A percentile compares a stretch with the other conserved stretches of the same genome.
Conservation (phyloP, 2,113 vertebrate genomes). For the Aramus guarauna region DNA sequence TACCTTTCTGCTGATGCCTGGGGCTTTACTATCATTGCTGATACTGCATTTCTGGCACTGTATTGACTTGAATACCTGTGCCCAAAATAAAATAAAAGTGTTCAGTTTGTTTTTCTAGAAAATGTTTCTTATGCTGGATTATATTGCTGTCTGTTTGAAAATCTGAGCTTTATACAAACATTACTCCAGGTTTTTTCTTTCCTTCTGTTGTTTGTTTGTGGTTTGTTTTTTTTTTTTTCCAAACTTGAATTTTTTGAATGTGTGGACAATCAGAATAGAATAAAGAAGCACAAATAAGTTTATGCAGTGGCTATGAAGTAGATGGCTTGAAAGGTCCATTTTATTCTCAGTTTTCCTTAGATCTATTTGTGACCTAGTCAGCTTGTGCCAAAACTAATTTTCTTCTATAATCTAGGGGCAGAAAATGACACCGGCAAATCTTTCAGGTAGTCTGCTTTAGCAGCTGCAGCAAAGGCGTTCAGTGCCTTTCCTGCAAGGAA, state of each 20-base stretch:
- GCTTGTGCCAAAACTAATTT: background rate
- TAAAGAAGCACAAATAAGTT: background rate
- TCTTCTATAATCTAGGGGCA: background rate
- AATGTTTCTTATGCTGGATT: background rate
- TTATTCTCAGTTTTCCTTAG: background rate
- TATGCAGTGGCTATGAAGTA: background rate
- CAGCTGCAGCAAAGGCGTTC: background rate
- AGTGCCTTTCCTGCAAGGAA: constrained; percentile 43
- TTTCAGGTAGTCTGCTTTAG: background rate
- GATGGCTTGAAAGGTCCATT: background rate
- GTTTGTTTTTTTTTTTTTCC: background rate
- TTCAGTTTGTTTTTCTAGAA: background rate
- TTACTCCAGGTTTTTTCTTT: background rate
- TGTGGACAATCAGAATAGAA: background rate
- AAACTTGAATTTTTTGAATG: background rate
- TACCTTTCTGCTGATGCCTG: background rate
- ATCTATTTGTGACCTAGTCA: background rate
- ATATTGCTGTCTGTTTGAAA: background rate
- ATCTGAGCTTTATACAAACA: background rate
- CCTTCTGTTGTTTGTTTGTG: background rate
- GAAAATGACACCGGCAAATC: background rate
- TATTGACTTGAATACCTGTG: background rate
- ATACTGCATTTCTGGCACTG: background rate
- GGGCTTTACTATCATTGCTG: background rate
- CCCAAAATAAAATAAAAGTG: background rate